These are phyloP conservation scores for Mantis religiosa DNA, from an alignment of 2,888 invertebrate species.

Conservation along the genomic window DNA sequence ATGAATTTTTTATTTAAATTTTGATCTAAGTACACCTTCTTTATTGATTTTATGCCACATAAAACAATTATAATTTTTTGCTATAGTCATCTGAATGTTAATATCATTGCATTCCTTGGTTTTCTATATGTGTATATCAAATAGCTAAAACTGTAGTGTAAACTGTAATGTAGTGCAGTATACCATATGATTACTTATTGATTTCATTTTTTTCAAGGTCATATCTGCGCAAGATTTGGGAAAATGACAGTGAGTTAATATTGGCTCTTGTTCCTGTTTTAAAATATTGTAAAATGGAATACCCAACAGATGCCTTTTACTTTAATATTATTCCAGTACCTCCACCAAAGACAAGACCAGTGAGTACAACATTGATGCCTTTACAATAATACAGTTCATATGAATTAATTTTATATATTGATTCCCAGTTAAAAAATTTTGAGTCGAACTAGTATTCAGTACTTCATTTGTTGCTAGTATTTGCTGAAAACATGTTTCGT, in stretches of 20 bases:
- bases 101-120: not conserved
- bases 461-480: too few species aligned
- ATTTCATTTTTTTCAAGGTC: constrained; percentile 46
- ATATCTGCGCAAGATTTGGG: constrained; percentile 68
- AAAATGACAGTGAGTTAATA: constrained; percentile 66
- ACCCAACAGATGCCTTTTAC: constrained; percentile 82
- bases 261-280: constrained; percentile 68
- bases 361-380: not conserved
- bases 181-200: not conserved
- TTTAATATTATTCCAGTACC: constrained; percentile 78
- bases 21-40: not conserved
- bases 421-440: too few species aligned
- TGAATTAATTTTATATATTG: too few species aligned
- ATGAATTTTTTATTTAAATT: not conserved
- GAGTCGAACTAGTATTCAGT: too few species aligned
- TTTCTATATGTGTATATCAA: not conserved
- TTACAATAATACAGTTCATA: too few species aligned
- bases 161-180: not conserved
- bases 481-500: too few species aligned
- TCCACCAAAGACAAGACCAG: constrained; percentile 82
- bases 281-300: constrained; percentile 46
- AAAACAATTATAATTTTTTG: not conserved
- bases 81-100: not conserved
- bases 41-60: too few species aligned
- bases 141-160: not conserved